These are phyloP conservation scores for Acipenser oxyrinchus DNA, from an alignment of 2,797 vertebrate genomes.

Conservation along the genomic window DNA sequence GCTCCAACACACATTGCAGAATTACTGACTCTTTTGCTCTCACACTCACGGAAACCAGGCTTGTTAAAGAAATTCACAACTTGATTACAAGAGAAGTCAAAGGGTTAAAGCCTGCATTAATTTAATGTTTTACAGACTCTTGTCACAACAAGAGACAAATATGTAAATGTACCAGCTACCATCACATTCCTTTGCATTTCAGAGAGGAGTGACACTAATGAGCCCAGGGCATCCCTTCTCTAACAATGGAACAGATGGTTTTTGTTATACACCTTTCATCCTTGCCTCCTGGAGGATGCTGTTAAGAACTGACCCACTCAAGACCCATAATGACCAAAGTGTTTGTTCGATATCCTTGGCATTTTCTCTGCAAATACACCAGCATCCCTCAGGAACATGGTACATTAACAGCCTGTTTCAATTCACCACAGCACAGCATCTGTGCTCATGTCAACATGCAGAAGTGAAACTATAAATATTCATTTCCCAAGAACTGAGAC, in stretches of 20 bases:
- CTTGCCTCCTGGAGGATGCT: not conserved
- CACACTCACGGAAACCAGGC: too few species aligned
- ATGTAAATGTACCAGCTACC: constrained; percentile 1
- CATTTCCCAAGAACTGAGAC: too few species aligned
- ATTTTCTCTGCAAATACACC: not conserved
- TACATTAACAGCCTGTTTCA: not conserved
- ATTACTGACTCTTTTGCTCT: too few species aligned
- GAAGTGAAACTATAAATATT: too few species aligned
- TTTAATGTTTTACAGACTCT: not conserved
- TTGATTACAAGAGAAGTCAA: too few species aligned
- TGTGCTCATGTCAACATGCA: not conserved
- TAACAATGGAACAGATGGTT: not conserved
- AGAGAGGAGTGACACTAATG: not conserved
- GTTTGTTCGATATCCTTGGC: not conserved
- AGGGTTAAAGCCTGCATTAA: not conserved
- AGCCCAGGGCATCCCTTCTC: not conserved
- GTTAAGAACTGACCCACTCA: not conserved
- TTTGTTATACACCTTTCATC: constrained; percentile 2
- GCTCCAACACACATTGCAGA: too few species aligned
- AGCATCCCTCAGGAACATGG: constrained; percentile 2
- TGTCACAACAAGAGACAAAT: not conserved
- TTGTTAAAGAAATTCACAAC: too few species aligned
- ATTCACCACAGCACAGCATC: not conserved
- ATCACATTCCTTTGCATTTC: not conserved
- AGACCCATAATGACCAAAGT: not conserved